Evolutionary conservation across 2,113 vertebrate genomes (phyloP).

Genomic region (Setophaga petechia): DNA sequence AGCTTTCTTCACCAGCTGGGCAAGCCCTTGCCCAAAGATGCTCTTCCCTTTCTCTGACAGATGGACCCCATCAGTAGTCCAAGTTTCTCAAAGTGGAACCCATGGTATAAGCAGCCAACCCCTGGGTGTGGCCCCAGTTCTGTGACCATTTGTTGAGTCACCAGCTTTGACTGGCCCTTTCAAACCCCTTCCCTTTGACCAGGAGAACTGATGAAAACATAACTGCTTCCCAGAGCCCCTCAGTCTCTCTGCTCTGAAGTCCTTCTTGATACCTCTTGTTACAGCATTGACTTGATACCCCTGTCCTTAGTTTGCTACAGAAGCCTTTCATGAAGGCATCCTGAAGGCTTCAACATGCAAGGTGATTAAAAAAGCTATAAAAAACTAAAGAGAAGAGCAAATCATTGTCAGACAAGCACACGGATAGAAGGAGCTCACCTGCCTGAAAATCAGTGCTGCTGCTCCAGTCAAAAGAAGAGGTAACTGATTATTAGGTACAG

Average conservation of each 20-base stretch:
- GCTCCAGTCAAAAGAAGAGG: not conserved
- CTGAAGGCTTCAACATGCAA: not conserved
- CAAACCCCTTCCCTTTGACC: not conserved
- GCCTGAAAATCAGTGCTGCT: not conserved
- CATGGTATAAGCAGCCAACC: rapidly evolving
- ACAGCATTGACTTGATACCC: not conserved
- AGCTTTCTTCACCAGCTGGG: not conserved
- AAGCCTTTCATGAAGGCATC: not conserved
- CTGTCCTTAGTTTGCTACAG: not conserved
- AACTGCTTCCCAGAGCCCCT: not conserved
- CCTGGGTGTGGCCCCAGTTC: not conserved
- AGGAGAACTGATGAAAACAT: not conserved
- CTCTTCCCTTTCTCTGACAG: not conserved
- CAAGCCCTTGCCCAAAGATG: not conserved
- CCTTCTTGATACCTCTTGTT: not conserved
- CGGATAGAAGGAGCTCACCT: not conserved
- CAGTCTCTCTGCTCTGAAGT: not conserved
- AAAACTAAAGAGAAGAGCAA: not conserved
- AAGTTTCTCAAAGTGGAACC: not conserved
- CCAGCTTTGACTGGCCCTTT: not conserved
- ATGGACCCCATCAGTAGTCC: not conserved
- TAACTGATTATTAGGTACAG: not conserved
- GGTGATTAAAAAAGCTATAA: not conserved
- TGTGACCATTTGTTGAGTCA: not conserved
- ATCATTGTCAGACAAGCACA: not conserved